Evolutionary conservation across 2,113 vertebrate species (phyloP).

Genomic region (Reinhardtius hippoglossoides): DNA sequence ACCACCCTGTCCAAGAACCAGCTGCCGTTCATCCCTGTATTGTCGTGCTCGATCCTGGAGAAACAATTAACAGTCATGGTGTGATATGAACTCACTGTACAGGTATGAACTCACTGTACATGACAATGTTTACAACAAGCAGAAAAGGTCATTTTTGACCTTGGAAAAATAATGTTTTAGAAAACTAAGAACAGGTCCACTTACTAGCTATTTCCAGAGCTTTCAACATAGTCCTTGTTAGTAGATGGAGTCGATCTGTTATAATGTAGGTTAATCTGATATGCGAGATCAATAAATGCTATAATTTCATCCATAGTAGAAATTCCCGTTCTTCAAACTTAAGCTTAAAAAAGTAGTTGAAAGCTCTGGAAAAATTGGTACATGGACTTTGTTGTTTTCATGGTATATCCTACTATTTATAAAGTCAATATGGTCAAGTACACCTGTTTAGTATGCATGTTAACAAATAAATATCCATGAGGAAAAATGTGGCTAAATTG

Average conservation of each 20-base stretch:
- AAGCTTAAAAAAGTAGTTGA: not conserved
- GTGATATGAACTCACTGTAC: not conserved
- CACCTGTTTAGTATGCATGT: too few relatives aligned
- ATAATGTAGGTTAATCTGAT: not conserved
- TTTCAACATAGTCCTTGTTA: not conserved
- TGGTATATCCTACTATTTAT: too few relatives aligned
- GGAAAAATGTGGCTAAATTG: too few relatives aligned
- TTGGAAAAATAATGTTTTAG: not conserved
- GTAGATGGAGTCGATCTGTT: not conserved
- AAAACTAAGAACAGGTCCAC: not conserved
- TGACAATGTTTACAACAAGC: not conserved
- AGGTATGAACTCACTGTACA: too few relatives aligned
- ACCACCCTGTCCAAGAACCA: conserved; percentile 95
- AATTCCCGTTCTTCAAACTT: too few relatives aligned
- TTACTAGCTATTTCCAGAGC: not conserved
- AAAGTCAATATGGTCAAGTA: too few relatives aligned
- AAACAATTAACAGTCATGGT: conserved; percentile 24
- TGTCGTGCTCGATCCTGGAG: conserved; percentile 94
- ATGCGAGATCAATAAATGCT: not conserved
- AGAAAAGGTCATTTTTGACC: not conserved
- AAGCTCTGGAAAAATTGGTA: not conserved
- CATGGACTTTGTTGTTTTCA: too few relatives aligned
- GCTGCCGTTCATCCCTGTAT: conserved; percentile 92
- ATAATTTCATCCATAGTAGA: not conserved
- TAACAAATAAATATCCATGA: too few relatives aligned